A percentile compares a stretch with the other conserved stretches of the same genome.
Conservation (phyloP, 2,888 invertebrate species). For the Belgica antarctica region DNA sequence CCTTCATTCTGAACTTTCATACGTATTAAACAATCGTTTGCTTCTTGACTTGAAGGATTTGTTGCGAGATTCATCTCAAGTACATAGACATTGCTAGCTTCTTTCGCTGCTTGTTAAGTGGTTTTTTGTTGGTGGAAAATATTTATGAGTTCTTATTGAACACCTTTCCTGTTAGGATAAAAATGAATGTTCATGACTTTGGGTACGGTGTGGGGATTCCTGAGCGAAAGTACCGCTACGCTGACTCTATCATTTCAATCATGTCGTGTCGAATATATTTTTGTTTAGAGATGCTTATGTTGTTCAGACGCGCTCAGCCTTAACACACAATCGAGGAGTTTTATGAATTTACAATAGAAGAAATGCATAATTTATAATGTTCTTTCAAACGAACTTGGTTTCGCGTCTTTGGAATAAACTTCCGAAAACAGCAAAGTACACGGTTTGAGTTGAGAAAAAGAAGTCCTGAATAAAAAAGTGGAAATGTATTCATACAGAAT, state of each 20-base stretch:
- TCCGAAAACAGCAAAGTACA: not conserved
- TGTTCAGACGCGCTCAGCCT: not conserved
- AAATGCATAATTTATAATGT: slow-evolving; percentile 32
- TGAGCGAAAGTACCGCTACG: slow-evolving; percentile 11
- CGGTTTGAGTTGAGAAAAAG: not conserved
- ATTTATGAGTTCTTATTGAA: slow-evolving; percentile 33
- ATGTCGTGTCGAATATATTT: not conserved
- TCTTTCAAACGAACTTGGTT: not conserved
- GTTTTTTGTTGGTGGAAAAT: slow-evolving; percentile 8
- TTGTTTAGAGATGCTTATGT: not conserved
- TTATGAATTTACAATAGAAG: not conserved
- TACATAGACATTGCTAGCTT: slow-evolving; percentile 10
- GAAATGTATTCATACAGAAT: slow-evolving; percentile 6
- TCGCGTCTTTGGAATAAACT: slow-evolving; percentile 7
- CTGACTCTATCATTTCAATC: not conserved
- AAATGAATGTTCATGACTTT: slow-evolving; percentile 31
- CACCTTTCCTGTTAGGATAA: slow-evolving; percentile 7
- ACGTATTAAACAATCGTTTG: slow-evolving; percentile 5
- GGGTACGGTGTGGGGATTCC: not conserved
- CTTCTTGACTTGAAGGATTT: slow-evolving; percentile 11
- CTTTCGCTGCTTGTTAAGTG: slow-evolving; percentile 16
- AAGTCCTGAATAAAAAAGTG: slow-evolving; percentile 1
- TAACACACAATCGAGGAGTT: not conserved
- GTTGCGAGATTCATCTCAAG: slow-evolving; percentile 1
- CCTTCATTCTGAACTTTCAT: not conserved